Conservation (phyloP, 2,888 invertebrate species). For the Tenthredo notha region DNA sequence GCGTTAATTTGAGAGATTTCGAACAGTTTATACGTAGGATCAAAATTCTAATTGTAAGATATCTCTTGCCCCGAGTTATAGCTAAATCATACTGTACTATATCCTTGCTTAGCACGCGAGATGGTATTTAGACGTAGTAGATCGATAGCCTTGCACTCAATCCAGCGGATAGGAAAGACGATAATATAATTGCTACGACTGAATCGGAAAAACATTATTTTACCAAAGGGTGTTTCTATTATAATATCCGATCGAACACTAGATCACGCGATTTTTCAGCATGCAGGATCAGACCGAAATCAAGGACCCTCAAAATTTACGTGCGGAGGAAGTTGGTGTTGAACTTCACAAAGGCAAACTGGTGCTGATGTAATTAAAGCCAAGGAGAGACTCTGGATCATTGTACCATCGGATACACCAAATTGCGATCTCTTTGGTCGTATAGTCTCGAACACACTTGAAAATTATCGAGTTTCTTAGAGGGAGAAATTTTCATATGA, state of each 20-base stretch:
- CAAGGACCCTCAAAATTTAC: not conserved
- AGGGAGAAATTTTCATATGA: not conserved
- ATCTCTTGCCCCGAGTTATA: not conserved
- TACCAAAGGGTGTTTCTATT: not conserved
- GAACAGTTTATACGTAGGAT: not conserved
- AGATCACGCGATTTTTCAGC: conserved; percentile 27
- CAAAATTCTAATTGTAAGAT: conserved; percentile 36
- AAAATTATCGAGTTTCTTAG: conserved; percentile 2
- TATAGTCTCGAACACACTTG: not conserved
- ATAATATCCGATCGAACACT: not conserved
- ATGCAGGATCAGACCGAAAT: not conserved
- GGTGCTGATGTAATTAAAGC: not conserved
- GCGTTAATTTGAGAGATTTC: not conserved
- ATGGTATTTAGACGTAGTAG: conserved; percentile 52
- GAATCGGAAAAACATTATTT: not conserved
- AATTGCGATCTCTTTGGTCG: conserved; percentile 23
- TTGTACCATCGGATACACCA: not conserved
- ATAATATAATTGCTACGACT: not conserved
- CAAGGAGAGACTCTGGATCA: not conserved
- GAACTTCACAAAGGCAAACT: conserved; percentile 8
- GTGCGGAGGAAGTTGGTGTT: not conserved
- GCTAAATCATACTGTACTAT: conserved; percentile 53
- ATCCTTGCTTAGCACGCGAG: conserved; percentile 57
- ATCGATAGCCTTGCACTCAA: conserved; percentile 54
- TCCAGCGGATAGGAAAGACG: not conserved